Conservation (phyloP, 2,113 vertebrate species). For the Orycteropus afer region DNA sequence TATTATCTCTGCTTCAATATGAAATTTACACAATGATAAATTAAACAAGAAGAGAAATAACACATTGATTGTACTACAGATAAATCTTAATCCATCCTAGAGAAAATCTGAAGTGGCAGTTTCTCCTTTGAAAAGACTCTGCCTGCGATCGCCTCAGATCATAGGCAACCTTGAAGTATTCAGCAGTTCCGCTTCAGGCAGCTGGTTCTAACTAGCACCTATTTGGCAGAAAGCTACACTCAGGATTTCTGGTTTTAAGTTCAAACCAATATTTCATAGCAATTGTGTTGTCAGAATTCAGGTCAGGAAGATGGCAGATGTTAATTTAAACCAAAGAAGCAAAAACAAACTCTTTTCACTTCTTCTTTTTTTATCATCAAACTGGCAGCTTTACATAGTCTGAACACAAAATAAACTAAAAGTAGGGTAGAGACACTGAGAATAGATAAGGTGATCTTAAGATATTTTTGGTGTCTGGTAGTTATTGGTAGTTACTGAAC, state of each 20-base stretch:
- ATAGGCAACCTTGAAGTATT: conserved; percentile 63
- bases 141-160: conserved; percentile 27
- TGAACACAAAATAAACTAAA: neutral
- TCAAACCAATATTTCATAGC: conserved; percentile 76
- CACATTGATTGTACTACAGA: conserved; percentile 12
- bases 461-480: neutral
- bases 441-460: neutral
- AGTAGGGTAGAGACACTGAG: neutral
- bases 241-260: conserved; percentile 73
- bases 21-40: conserved; percentile 13
- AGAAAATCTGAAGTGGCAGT: conserved; percentile 53
- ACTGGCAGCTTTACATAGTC: conserved; percentile 37
- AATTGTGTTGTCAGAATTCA: conserved; percentile 78
- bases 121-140: conserved; percentile 56
- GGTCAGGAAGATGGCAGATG: conserved; percentile 78
- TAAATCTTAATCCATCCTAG: conserved; percentile 40
- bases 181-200: conserved; percentile 53
- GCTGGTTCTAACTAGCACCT: conserved; percentile 81
- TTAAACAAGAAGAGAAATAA: conserved; percentile 46
- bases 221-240: conserved; percentile 70
- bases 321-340: conserved; percentile 77
- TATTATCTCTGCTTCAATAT: neutral
- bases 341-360: conserved; percentile 58
- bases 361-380: conserved; percentile 32
- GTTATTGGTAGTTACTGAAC: neutral